phyloP scores from a whole-genome alignment of 1,140 invertebrate species.

The Geopemphigus sp. region DNA sequence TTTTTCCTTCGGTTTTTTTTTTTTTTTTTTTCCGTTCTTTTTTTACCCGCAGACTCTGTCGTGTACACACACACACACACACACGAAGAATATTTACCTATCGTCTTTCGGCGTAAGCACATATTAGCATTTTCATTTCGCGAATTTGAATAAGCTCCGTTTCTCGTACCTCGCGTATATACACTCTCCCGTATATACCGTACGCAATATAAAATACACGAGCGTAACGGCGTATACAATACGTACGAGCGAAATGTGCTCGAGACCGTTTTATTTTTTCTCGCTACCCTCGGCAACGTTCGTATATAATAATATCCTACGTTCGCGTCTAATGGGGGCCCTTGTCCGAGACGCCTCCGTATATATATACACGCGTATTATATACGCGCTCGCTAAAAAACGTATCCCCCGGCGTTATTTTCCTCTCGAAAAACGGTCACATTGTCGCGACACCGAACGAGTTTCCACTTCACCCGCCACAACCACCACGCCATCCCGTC shows the following conservation, averaged over 20 bases:
- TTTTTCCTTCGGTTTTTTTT: neutral
- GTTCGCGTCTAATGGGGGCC: constrained; percentile 7
- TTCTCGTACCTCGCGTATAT: neutral
- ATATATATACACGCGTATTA: neutral
- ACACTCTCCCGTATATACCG: neutral
- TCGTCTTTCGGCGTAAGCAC: neutral
- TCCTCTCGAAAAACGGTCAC: constrained; percentile 23
- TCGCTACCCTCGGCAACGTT: neutral
- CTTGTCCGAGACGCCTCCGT: neutral
- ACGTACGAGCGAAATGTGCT: neutral
- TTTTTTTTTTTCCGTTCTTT: neutral
- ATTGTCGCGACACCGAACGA: constrained; percentile 16
- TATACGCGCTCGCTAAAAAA: neutral
- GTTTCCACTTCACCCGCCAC: neutral
- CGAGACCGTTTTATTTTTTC: neutral
- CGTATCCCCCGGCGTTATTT: neutral
- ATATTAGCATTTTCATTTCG: constrained; percentile 22
- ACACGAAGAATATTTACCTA: constrained; percentile 11
- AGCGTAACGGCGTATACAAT: too few relatives aligned
- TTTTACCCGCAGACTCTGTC: neutral
- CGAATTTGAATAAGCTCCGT: constrained; percentile 16
- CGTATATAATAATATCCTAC: neutral
- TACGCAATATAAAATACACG: neutral
- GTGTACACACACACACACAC: neutral
- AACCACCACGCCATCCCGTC: too few relatives aligned